phyloP scores from a whole-genome alignment of 1,140 invertebrate genomes.

The Zelostemma sp. region DNA sequence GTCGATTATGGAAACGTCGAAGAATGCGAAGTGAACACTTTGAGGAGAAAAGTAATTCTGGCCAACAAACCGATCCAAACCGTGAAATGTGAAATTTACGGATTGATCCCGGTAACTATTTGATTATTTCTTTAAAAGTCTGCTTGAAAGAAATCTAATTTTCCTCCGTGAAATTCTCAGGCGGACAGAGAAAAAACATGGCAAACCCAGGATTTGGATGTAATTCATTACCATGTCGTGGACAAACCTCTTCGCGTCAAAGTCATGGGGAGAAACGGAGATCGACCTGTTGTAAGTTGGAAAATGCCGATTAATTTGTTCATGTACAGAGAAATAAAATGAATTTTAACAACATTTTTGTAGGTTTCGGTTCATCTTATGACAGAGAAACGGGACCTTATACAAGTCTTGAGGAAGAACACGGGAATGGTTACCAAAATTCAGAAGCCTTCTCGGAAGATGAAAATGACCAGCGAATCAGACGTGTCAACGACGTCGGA shows the following conservation, averaged over 20 bases:
- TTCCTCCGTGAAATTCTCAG: neutral
- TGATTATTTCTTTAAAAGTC: conserved; percentile 11
- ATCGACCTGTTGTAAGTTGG: neutral
- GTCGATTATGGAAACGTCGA: conserved; percentile 72
- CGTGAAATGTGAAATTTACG: conserved; percentile 59
- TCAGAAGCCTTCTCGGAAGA: no score
- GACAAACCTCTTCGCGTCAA: conserved; percentile 47
- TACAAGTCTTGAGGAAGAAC: no score
- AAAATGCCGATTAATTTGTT: neutral
- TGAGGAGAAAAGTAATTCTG: conserved; percentile 74
- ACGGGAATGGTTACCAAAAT: no score
- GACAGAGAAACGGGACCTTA: no score
- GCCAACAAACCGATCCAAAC: conserved; percentile 72
- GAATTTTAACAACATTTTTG: no score
- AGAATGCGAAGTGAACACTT: conserved; percentile 65
- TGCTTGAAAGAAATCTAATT: conserved; percentile 6
- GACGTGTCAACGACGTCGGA: neutral
- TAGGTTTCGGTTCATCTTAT: no score
- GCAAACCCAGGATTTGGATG: conserved; percentile 53
- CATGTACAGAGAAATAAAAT: neutral
- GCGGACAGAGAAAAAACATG: conserved; percentile 39
- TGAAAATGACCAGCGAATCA: conserved; percentile 16
- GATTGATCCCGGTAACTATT: conserved; percentile 61
- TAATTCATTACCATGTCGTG: conserved; percentile 56
- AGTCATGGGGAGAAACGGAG: conserved; percentile 19